These are phyloP conservation scores for Cyanoramphus novaezelandiae DNA, from an alignment of 2,113 vertebrate genomes.

Conservation along the genomic window DNA sequence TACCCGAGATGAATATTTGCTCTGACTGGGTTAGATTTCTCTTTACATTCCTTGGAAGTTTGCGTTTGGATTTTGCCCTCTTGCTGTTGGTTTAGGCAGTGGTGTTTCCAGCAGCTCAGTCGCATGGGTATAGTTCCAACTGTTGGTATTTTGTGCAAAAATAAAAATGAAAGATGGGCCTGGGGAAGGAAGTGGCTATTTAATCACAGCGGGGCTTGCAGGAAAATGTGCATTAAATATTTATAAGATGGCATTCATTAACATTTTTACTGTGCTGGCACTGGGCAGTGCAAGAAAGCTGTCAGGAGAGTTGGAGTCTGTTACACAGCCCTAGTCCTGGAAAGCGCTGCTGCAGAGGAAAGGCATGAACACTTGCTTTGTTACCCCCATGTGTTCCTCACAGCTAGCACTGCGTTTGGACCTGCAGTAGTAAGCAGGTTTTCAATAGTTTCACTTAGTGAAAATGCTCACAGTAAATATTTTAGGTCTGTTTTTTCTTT, in stretches of 20 bases:
- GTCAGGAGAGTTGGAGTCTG: constrained; percentile 7
- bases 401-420: neutral
- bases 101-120: neutral
- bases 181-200: constrained; percentile 54
- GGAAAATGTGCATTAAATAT: constrained; percentile 66
- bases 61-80: constrained; percentile 2
- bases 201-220: constrained; percentile 42
- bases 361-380: neutral
- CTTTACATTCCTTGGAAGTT: neutral
- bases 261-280: constrained; percentile 20
- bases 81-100: neutral
- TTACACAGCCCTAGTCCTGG: neutral
- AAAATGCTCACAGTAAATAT: neutral
- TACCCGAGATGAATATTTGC: neutral
- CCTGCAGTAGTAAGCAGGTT: neutral
- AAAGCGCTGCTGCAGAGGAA: neutral
- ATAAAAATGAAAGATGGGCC: constrained; percentile 30
- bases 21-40: neutral
- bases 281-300: constrained; percentile 10
- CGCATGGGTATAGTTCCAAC: neutral
- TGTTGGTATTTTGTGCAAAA: neutral
- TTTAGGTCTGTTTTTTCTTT: neutral
- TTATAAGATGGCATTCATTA: constrained; percentile 55
- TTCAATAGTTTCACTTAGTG: neutral
- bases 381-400: neutral